Base-by-base conservation (phyloP, 53 echinoderm and acorn worm species). In the Hippasteria phrygiana region DNA sequence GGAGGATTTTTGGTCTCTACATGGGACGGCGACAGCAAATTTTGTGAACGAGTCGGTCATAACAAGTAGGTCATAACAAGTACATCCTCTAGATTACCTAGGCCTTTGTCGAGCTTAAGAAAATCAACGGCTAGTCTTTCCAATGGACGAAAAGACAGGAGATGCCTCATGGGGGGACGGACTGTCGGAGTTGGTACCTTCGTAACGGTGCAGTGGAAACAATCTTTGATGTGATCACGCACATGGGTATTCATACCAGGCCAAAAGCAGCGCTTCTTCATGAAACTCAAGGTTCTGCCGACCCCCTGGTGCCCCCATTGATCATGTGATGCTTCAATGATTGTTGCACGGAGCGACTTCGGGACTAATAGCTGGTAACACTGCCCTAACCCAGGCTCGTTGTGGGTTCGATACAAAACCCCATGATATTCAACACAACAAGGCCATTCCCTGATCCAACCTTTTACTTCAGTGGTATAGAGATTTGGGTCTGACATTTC, bases 21-120 rank as follows among this genome's bases (percentile, higher is more conserved):
- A 90, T 2, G 92, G 92, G 3, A 90, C 73, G 0, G 93, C 93
- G 24, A 92, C 89, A 0, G 96, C 92, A 54, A 83, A 93, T 45
- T 90, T 96, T 0, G 92, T 96, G 63, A 93, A 93, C 5, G 90
- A 81, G 43, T 96, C 93, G 0, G 92, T 92, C 47, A 94, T 27
- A 10, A 94, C 81, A 6, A 94, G 64, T 0, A 94, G 92, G 78
- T 94, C 92, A n/a, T n/a, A n/a, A 94, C 81, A 6, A 94, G 64
- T 0, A 94, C 94, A 79, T 94, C 92, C n/a, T 94, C 92, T 5
- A 77, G 55, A 41, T 87, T 78, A 53, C 78, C 77, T 35, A 43
- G 38, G 0, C 88, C 77, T 3, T 10, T 40, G n/a, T 94, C 91
- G 16, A 94, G 71, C 1, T 92, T 67, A 1, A 92, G 77, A 62